Evolutionary conservation across 2,113 vertebrate species (phyloP).

Genomic region (Arizona elegans): DNA sequence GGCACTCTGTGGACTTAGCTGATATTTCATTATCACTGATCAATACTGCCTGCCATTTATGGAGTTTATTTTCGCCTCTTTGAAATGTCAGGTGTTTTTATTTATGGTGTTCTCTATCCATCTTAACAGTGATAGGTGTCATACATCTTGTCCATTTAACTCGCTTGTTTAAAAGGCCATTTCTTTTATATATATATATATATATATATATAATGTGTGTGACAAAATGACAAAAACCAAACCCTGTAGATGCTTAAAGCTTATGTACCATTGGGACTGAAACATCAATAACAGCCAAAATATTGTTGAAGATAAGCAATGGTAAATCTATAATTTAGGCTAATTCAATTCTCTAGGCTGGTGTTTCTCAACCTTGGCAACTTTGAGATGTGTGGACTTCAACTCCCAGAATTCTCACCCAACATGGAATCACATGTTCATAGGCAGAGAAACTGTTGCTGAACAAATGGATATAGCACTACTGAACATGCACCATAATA

Average conservation of each 20-base stretch:
- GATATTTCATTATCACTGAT: slow-evolving; percentile 50
- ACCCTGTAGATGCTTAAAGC: not conserved
- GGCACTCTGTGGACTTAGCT: slow-evolving; percentile 45
- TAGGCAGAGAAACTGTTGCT: not conserved
- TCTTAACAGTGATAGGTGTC: slow-evolving; percentile 20
- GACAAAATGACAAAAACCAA: not conserved
- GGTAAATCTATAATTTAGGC: not conserved
- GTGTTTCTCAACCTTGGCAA: not conserved
- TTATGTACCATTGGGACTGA: not conserved
- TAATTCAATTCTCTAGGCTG: not conserved
- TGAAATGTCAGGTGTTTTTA: slow-evolving; percentile 40
- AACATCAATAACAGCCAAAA: not conserved
- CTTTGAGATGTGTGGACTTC: not conserved
- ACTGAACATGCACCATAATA: not conserved
- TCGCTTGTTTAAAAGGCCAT: slow-evolving; percentile 21
- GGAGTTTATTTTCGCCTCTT: slow-evolving; percentile 38
- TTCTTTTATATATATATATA: not conserved
- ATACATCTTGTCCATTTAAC: slow-evolving; percentile 36
- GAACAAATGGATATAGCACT: not conserved
- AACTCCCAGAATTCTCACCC: not conserved
- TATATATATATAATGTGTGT: too few species aligned
- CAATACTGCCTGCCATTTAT: slow-evolving; percentile 50
- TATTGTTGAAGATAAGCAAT: not conserved
- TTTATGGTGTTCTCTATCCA: slow-evolving; percentile 41
- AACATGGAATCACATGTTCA: not conserved